Evolutionary conservation across 2,797 vertebrate genomes (phyloP).

Genomic region (Rhinatrema bivittatum): DNA sequence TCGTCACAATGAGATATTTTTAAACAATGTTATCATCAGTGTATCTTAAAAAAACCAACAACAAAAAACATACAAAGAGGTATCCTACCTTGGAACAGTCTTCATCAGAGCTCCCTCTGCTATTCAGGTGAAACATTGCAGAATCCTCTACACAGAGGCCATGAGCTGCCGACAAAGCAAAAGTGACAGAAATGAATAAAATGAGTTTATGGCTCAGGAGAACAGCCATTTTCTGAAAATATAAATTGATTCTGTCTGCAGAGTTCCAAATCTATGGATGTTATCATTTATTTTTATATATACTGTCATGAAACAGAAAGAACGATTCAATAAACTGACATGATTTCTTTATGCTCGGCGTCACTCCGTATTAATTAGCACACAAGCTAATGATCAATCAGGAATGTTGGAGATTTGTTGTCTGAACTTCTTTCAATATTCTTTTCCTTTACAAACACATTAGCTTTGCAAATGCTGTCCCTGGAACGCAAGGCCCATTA

Average conservation of each 20-base stretch:
- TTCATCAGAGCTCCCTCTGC: conserved; percentile 34
- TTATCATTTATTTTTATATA: conserved; percentile 25
- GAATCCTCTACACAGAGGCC: conserved; percentile 33
- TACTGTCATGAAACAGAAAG: conserved; percentile 37
- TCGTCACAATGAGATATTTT: too few species aligned
- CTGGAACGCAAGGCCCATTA: conserved; percentile 41
- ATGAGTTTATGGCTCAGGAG: conserved; percentile 32
- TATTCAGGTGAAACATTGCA: conserved; percentile 24
- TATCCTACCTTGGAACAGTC: conserved; percentile 50
- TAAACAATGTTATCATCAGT: too few species aligned
- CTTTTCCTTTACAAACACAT: conserved; percentile 26
- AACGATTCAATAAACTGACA: conserved; percentile 19
- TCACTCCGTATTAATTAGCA: conserved; percentile 45
- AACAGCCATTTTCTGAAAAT: conserved; percentile 42
- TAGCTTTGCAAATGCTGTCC: conserved; percentile 40
- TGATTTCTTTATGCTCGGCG: conserved; percentile 27
- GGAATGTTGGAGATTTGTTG: conserved; percentile 46
- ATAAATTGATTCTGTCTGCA: conserved; percentile 15
- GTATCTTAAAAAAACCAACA: too few species aligned
- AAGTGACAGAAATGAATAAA: conserved; percentile 37
- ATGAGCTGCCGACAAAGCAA: conserved; percentile 34
- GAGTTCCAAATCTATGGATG: not conserved
- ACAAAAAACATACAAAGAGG: too few species aligned
- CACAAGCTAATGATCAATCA: conserved; percentile 20
- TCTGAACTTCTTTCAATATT: conserved; percentile 15